A percentile compares a stretch with the other conserved stretches of the same genome.
Conservation (phyloP, 2,113 vertebrate genomes). For the Laticauda laticaudata region DNA sequence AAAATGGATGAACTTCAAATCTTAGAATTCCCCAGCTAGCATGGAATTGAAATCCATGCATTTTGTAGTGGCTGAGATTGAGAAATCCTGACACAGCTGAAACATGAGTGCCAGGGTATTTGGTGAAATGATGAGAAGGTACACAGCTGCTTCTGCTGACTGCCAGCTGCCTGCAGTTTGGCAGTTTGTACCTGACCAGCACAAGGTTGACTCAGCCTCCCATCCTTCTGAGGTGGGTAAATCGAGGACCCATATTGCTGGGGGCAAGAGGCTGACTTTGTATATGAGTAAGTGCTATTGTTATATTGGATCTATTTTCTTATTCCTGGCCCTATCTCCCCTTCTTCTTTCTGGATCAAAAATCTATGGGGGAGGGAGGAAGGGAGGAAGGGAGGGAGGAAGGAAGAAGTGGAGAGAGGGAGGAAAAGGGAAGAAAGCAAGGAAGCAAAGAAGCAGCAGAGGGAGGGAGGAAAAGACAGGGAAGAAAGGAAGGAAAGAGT, state of each 20-base stretch:
- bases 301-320: neutral
- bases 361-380: neutral
- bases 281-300: too few relatives aligned
- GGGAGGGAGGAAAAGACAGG: too few relatives aligned
- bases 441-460: rapidly evolving
- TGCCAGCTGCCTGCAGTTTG: too few relatives aligned
- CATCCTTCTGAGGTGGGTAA: too few relatives aligned
- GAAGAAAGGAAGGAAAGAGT: too few relatives aligned
- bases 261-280: too few relatives aligned
- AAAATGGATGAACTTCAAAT: neutral
- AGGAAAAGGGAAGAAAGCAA: too few relatives aligned
- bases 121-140: neutral
- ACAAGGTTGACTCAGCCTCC: too few relatives aligned
- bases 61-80: neutral
- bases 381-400: rapidly evolving
- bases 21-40: neutral
- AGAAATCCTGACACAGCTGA: neutral
- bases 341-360: neutral
- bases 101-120: neutral
- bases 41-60: neutral
- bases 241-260: too few relatives aligned
- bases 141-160: too few relatives aligned
- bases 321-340: neutral
- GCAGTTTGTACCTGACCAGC: too few relatives aligned
- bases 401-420: too few relatives aligned